Percentiles rank a stretch among this genome's conserved stretches.
Evolutionary conservation across 2,797 vertebrate genomes (phyloP).

Genomic region (Taenioides sp.): DNA sequence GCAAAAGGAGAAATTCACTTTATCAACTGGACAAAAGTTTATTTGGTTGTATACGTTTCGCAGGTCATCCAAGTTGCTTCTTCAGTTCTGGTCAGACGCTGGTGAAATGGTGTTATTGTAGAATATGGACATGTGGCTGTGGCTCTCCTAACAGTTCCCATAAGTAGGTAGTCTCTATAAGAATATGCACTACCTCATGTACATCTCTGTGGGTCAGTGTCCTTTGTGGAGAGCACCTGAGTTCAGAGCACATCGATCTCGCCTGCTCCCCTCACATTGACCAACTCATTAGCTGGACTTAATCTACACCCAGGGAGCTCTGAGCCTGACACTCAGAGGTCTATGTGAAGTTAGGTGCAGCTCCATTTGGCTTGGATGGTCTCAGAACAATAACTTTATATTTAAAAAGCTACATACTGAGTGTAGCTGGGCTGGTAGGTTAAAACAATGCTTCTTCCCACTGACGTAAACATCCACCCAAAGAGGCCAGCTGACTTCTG

Average conservation of each 20-base stretch:
- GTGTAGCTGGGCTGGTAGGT: conserved; percentile 56
- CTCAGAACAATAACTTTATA: conserved; percentile 10
- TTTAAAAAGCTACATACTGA: conserved; percentile 19
- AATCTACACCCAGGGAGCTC: conserved; percentile 63
- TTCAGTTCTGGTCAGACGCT: too few species aligned
- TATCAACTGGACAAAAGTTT: too few species aligned
- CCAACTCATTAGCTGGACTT: conserved; percentile 76
- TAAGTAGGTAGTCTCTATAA: neutral
- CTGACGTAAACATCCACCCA: conserved; percentile 77
- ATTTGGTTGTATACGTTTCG: too few species aligned
- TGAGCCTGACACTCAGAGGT: conserved; percentile 53
- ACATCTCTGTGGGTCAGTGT: conserved; percentile 73
- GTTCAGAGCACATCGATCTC: conserved; percentile 76
- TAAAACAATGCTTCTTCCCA: conserved; percentile 81
- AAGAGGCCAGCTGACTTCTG: conserved; percentile 50
- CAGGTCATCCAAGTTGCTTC: too few species aligned
- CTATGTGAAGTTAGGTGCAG: conserved; percentile 35
- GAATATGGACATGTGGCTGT: conserved; percentile 8
- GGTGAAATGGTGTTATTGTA: neutral
- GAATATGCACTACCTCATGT: conserved; percentile 71
- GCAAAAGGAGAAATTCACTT: too few species aligned
- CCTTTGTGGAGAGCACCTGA: conserved; percentile 72
- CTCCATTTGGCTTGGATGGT: conserved; percentile 8
- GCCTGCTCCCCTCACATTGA: conserved; percentile 70
- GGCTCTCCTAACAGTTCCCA: neutral